Base-by-base conservation (phyloP, 2,888 invertebrate genomes). In the Synergus gifuensis region DNA sequence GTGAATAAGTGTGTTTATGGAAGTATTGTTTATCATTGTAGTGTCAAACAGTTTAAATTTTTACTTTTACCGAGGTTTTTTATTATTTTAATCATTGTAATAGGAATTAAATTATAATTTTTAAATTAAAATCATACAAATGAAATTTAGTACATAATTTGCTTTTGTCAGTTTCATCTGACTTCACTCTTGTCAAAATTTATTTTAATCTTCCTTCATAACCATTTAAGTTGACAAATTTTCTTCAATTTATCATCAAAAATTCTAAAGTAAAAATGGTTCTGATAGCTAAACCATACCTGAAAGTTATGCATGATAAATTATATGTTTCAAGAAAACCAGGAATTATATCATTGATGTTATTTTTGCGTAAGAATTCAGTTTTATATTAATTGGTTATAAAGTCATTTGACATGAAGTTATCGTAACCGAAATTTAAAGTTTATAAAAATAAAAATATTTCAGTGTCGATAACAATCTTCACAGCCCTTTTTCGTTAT, bases 381-480 rank as follows among this genome's bases (percentile, higher is more conserved):
- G 11, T 11, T 46, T 46, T 8, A 66, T 66, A 22, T 66, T 66
- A 3, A 22, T 36, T 54, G 18, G 63, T 66, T 64, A 44, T 36
- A 8, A 60, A 40, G 4, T n/a, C 3, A 58, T 18, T 58, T 58
- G 8, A 8, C 3, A 18, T 58, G 3, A 58, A 58, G 9, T 18
- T 58, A 58, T 58, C 18, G n/a, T 11, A 58, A 18, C 18, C 9
- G 0, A 58, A 18, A 18, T 18, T 2, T 9, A 44, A 42, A 69
- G 9, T 69, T 3, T 16, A 76, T 76, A 3, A 60, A 58, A 76
- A 16, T 63, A 36, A 42, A 76, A 64, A 4, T 54, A n/a, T 79
- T 85, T 76, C 84, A 89, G 89, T 88, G 66, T 85, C 85, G 7
- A 76, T 82, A 9, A 42, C 83, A 63, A 76, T 84, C n/a, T 88